These are phyloP conservation scores for Sweltsa coloradensis DNA, from an alignment of 1,140 invertebrate species.

Conservation along the genomic window DNA sequence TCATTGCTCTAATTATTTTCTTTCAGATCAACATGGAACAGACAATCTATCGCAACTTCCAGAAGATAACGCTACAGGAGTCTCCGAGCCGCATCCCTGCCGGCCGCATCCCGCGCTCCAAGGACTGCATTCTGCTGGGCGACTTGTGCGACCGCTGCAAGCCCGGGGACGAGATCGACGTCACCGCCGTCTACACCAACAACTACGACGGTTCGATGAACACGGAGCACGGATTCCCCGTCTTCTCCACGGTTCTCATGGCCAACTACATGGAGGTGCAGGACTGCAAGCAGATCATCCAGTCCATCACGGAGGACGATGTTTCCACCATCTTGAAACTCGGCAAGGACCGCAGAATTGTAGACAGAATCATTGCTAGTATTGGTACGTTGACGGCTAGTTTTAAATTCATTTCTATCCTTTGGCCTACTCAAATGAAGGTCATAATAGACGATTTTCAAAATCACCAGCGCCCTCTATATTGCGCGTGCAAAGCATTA, in stretches of 20 bases:
- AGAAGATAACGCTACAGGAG: slow-evolving; percentile 96
- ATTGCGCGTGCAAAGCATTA: too few relatives aligned
- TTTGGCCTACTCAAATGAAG: too few relatives aligned
- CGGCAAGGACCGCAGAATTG: slow-evolving; percentile 86
- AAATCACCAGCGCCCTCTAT: too few relatives aligned
- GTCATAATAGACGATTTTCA: too few relatives aligned
- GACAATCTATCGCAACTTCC: slow-evolving; percentile 97
- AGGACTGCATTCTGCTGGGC: slow-evolving; percentile 89
- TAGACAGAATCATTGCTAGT: slow-evolving; percentile 82
- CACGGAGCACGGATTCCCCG: slow-evolving; percentile 92
- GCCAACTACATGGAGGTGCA: slow-evolving; percentile 94
- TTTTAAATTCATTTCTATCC: too few relatives aligned
- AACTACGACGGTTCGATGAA: slow-evolving; percentile 97
- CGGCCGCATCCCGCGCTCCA: slow-evolving; percentile 93
- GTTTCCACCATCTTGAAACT: slow-evolving; percentile 75
- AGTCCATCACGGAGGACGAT: slow-evolving; percentile 92
- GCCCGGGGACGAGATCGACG: slow-evolving; percentile 95
- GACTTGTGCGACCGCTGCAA: slow-evolving; percentile 96
- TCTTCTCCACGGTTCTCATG: slow-evolving; percentile 95
- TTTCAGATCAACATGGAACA: slow-evolving; percentile 81
- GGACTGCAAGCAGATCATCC: slow-evolving; percentile 82
- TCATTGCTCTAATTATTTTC: slow-evolving; percentile 11
- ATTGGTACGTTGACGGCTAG: too few relatives aligned
- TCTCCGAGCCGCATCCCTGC: slow-evolving; percentile 87
- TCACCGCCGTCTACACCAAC: slow-evolving; percentile 92